Evolutionary conservation across 2,888 invertebrate genomes (phyloP).

Genomic region (Melipona bicolor): DNA sequence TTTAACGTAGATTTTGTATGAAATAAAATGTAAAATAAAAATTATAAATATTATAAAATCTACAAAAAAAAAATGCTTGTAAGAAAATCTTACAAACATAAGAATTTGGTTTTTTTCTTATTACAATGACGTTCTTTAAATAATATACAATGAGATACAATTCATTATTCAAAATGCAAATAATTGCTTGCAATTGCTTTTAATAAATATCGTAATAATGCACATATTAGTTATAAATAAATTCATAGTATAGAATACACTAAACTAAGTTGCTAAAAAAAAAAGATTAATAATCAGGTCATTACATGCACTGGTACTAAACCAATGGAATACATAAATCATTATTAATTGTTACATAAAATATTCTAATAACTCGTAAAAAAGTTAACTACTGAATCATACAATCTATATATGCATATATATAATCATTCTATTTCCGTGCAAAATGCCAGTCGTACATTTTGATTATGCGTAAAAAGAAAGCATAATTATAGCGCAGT

Average conservation of each 20-base stretch:
- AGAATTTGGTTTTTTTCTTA: constrained; percentile 58
- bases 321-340: constrained; percentile 65
- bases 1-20: constrained; percentile 37
- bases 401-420: constrained; percentile 60
- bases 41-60: constrained; percentile 75
- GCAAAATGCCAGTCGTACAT: constrained; percentile 68
- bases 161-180: constrained; percentile 71
- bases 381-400: constrained; percentile 60
- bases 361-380: constrained; percentile 53
- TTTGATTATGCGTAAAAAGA: constrained; percentile 51
- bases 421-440: constrained; percentile 67
- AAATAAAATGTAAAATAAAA: constrained; percentile 63
- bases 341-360: constrained; percentile 58
- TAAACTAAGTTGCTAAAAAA: constrained; percentile 71
- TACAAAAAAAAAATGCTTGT: constrained; percentile 66
- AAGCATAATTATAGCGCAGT: constrained; percentile 59
- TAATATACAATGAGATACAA: constrained; percentile 76
- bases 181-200: constrained; percentile 74
- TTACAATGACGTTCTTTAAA: constrained; percentile 36
- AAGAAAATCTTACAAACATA: constrained; percentile 60
- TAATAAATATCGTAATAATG: constrained; percentile 81
- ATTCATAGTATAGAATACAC: constrained; percentile 69
- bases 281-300: constrained; percentile 71
- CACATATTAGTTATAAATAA: constrained; percentile 79
- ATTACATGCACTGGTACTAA: constrained; percentile 60